Percentiles rank a stretch among this genome's conserved stretches.
These are phyloP conservation scores for Dreissena polymorpha DNA, from an alignment of 1,140 invertebrate genomes.

Conservation along the genomic window DNA sequence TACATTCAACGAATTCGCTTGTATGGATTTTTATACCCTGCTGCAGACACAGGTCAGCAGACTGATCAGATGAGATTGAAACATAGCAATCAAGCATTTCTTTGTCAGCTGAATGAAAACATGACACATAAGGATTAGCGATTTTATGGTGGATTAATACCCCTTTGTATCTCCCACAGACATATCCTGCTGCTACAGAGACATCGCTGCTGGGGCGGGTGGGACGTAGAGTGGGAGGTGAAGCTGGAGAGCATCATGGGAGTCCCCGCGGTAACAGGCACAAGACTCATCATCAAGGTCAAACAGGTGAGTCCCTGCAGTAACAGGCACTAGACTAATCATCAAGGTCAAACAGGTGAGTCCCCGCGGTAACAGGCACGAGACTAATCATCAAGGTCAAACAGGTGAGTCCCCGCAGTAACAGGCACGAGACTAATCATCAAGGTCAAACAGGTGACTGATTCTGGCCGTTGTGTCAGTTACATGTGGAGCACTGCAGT, in stretches of 20 bases:
- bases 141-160: no score
- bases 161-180: slow-evolving; percentile 79
- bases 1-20: no score
- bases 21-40: no score
- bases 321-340: slow-evolving; percentile 37
- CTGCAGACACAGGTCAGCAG: no score
- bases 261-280: slow-evolving; percentile 81
- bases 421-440: slow-evolving; percentile 39
- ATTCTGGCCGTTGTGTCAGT: not conserved
- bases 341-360: slow-evolving; percentile 71
- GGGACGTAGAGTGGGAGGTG: slow-evolving; percentile 89
- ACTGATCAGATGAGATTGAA: no score
- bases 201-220: slow-evolving; percentile 85
- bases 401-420: slow-evolving; percentile 79
- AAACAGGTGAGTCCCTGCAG: slow-evolving; percentile 79
- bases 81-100: no score
- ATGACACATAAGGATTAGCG: no score
- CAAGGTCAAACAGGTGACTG: slow-evolving; percentile 40
- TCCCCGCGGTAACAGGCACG: slow-evolving; percentile 80
- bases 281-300: slow-evolving; percentile 44
- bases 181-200: slow-evolving; percentile 88
- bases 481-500: not conserved
- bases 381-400: slow-evolving; percentile 48
- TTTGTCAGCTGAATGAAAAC: no score
- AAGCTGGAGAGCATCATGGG: slow-evolving; percentile 87